Base-by-base conservation (phyloP, 2,888 invertebrate genomes). In the Panopea generosa region DNA sequence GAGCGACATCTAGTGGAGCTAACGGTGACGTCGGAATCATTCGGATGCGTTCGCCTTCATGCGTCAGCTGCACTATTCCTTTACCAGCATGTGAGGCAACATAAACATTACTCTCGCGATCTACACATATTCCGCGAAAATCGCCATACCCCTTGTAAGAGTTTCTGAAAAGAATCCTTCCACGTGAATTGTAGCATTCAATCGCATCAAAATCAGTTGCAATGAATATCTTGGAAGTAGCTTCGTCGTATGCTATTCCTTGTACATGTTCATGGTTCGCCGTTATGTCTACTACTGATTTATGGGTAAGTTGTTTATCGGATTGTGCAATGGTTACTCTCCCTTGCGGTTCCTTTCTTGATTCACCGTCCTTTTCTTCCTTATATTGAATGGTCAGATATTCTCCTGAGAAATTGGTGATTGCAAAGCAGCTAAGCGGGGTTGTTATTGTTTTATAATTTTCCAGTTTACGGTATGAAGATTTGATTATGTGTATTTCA, bases 1-100 rank as follows among this genome's bases (percentile, higher is more conserved):
- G 45, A 16, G 75, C 70, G 24, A 75, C 66, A 52, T 75, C 75
- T 22, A 77, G 68, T 6, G 77, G 77, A 1, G 71, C 67, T 33
- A 77, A 50, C 16, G 77, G 77, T 2, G 77, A 71, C 22, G 71
- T 77, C 3, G 77, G 45, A 14, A 72, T 72, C 77, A 77, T 68
- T n/a, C 77, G 57, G 26, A 77, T 56, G 7, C 68, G 65, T 18
- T 77, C 77, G 7, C 77, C 77, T 33, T 71, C 77, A 20, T 59
- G 20, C 14, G 71, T 59, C 29, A 77, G 24, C 43, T 77, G 77
- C 22, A 77, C 40, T 6, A 71, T 57, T 9, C 76, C 76, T 43
- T 77, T 77, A 38, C 62, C 67, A n/a, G 71, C 71, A 43, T 59
- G 53, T 16, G 71, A 68, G 1, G 71, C 59, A 22, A 77, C 68